These are phyloP conservation scores for Euleptes europaea DNA, from an alignment of 2,113 vertebrate genomes.

Conservation along the genomic window DNA sequence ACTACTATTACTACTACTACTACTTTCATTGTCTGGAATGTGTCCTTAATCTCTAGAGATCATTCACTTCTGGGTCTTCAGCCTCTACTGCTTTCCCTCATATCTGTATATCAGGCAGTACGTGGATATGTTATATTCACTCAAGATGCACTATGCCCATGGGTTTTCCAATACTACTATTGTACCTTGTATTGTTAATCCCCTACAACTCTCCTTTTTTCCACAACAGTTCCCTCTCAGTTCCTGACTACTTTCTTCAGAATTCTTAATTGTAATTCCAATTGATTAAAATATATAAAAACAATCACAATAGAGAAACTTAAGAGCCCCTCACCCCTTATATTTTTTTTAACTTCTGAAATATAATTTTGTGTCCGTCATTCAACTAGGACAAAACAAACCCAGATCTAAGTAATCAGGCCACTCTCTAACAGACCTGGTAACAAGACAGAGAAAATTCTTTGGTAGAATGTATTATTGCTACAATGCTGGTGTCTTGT, in stretches of 20 bases:
- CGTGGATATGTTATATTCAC: too few relatives aligned
- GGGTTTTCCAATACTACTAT: too few relatives aligned
- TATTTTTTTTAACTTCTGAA: neutral
- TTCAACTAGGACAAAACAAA: neutral
- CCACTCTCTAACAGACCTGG: neutral
- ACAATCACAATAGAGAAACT: neutral
- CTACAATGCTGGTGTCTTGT: fast-evolving
- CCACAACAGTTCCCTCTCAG: neutral
- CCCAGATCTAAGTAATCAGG: neutral
- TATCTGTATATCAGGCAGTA: too few relatives aligned
- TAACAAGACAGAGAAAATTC: neutral
- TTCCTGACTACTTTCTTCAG: neutral
- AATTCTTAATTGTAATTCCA: neutral
- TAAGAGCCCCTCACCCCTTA: too few relatives aligned
- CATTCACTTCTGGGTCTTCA: too few relatives aligned
- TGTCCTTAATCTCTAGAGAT: too few relatives aligned
- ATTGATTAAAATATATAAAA: neutral
- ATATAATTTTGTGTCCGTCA: neutral
- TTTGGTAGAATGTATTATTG: neutral
- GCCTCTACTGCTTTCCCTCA: too few relatives aligned
- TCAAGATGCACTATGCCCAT: too few relatives aligned
- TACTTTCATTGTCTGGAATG: too few relatives aligned
- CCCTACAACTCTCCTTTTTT: too few relatives aligned
- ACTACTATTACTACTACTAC: too few relatives aligned
- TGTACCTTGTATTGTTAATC: too few relatives aligned